Conservation (phyloP, 2,797 vertebrate species). For the Acrocephalus scirpaceus region DNA sequence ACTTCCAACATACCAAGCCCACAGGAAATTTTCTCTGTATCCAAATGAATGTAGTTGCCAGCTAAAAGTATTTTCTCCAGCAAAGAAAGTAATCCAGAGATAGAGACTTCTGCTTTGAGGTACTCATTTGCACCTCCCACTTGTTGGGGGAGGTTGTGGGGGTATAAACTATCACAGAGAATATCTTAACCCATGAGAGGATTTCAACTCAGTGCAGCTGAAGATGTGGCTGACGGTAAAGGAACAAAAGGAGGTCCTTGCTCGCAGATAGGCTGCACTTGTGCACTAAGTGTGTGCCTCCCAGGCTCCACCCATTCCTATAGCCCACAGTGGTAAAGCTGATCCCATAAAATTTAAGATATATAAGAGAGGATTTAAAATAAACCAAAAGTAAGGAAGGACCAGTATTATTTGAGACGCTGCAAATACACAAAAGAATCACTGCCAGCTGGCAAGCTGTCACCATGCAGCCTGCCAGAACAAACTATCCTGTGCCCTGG, state of each 20-base stretch:
- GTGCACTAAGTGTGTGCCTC: background rate
- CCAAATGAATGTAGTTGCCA: background rate
- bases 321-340: background rate
- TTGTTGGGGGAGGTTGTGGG: background rate
- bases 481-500: slow-evolving; percentile 6
- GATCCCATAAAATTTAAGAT: background rate
- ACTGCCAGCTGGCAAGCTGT: slow-evolving; percentile 17
- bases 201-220: background rate
- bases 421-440: background rate
- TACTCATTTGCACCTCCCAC: background rate
- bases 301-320: background rate
- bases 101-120: slow-evolving; percentile 7
- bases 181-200: background rate
- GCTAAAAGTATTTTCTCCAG: background rate
- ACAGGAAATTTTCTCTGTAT: background rate
- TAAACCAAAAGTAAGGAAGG: background rate
- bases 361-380: background rate
- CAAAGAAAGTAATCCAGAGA: background rate
- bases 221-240: background rate
- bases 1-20: background rate
- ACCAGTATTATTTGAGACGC: background rate
- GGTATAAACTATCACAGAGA: background rate
- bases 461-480: slow-evolving; percentile 18
- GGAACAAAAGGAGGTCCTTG: background rate
- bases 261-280: background rate